Base-by-base conservation (phyloP, 2,797 vertebrate species). In the Pantherophis vulpinus region DNA sequence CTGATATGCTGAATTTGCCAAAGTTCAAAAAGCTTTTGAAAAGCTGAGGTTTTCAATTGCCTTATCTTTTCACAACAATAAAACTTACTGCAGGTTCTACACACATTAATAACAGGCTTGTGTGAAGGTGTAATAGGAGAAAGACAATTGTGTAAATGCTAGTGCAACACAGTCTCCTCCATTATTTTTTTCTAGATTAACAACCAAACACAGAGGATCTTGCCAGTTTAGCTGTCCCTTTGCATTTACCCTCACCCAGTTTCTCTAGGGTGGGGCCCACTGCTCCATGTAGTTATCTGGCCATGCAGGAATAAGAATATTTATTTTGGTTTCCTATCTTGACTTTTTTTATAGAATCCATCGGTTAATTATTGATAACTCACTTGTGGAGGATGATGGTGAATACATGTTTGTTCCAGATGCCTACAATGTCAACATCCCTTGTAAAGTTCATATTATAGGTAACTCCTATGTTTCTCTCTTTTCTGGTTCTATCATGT, bases 371-470 rank as follows among this genome's bases (percentile, higher is more conserved):
- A 98, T 99, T 95, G 97, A 96, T 37, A 96, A 96, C 18, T 92
- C 98, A 95, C 97, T 98, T 60, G 97, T 98, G 94, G 98, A 99
- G 23, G 99, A 99, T 95, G 98, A 98, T 91, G 99, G 98, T 86
- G 99, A 99, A 94, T 99, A 99, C 94, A 98, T 98, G 70, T 99
- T 99, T 97, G 97, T 99, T 92, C 99, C 99, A 20, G 99, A 99
- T 93, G 98, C 98, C 55, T 99, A 99, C 95, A 97, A 98, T 83
- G 96, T 98, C 92, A 98, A 98, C 94, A 98, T 99, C 94, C 97
- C 97, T 90, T 98, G 98, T 96, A 99, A 99, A 98, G 93, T 99
- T 74, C 99, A 99, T 88, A 97, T 99, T 93, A 98, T 99, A 93
- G 99, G 99, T 99, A 98, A 96, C 96, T 96, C 88, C 25, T 55